Base-by-base conservation (phyloP, 2,888 invertebrate genomes). In the Habrosyne pyritoides region DNA sequence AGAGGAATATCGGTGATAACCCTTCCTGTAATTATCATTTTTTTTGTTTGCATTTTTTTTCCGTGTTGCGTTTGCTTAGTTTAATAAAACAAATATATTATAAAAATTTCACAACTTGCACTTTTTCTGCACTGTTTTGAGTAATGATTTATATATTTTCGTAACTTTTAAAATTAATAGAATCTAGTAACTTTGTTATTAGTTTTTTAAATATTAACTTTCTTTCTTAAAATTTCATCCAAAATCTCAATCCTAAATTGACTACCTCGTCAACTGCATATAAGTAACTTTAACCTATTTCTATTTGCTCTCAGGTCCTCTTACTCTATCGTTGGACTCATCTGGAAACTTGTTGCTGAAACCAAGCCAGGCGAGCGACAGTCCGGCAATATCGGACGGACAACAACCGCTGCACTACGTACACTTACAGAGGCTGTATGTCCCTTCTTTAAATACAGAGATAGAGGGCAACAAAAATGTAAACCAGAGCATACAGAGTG, bases 311-410 rank as follows among this genome's bases (percentile, higher is more conserved):
- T 51, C 66, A 83, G 92, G 89, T 60, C 93, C 93, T 0, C 74
- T 93, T 26, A 93, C 93, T 0, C 69, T 93, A 10, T 91, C 93
- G 0, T 71, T 91, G 68, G 92, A 92, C 69, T 86, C 91, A 46
- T 86, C 89, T 0, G 91, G 92, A 60, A 91, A 93, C 71, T 72
- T 93, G 53, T 71, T 93, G 60, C 83, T 93, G 57, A 92, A 92
- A 74, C 83, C 91, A 53, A 88, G 90, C 56, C 84, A 86, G 52
- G 77, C 86, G 3, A 75, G 75, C 53, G 80, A 83, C 57, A 67
- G 66, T 42, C 72, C 77, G 56, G 53, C 61, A 48, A 57, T 67
- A 1, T 70, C 68, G 2, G 70, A 75, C 14, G 69, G 73, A 8
- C 67, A 71, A 21, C 84, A 81, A 55, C 84, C 84, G 18, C 71